Evolutionary conservation across 2,888 invertebrate genomes (phyloP).

Genomic region (Orgyia antiqua): DNA sequence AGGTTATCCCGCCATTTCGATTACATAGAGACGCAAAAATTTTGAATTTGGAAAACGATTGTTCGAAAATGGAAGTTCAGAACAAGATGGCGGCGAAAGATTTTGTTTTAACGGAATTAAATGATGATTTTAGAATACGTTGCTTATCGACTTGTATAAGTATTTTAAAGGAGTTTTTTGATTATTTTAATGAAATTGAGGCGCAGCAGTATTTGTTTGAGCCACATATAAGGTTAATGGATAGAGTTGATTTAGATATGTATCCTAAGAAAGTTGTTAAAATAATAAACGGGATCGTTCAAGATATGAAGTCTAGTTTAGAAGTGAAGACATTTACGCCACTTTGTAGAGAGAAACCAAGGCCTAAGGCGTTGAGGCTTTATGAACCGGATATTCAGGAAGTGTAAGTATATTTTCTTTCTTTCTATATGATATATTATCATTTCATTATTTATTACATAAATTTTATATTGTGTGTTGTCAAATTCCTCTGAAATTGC

Average conservation of each 20-base stretch:
- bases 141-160: slow-evolving; percentile 74
- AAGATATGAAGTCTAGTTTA: slow-evolving; percentile 68
- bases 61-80: slow-evolving; percentile 48
- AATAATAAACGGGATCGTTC: slow-evolving; percentile 54
- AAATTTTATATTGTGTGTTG: too few relatives aligned
- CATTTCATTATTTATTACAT: too few relatives aligned
- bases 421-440: too few relatives aligned
- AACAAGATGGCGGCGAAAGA: slow-evolving; percentile 76
- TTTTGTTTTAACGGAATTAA: slow-evolving; percentile 69
- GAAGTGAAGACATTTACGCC: slow-evolving; percentile 77
- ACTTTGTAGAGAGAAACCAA: slow-evolving; percentile 80
- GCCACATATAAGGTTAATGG: slow-evolving; percentile 74
- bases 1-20: slow-evolving; percentile 84
- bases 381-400: slow-evolving; percentile 92
- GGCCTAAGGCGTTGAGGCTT: slow-evolving; percentile 88
- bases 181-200: slow-evolving; percentile 64
- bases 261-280: slow-evolving; percentile 80
- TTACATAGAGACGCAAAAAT: slow-evolving; percentile 72
- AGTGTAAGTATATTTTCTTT: slow-evolving; percentile 80
- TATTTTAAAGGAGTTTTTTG: slow-evolving; percentile 79
- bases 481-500: too few relatives aligned
- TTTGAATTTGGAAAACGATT: slow-evolving; percentile 76
- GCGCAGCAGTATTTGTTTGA: slow-evolving; percentile 69
- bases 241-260: slow-evolving; percentile 74
- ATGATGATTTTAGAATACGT: slow-evolving; percentile 82